Base-by-base conservation (phyloP, 2,888 invertebrate genomes). In the Pachliopta kotzebuea region DNA sequence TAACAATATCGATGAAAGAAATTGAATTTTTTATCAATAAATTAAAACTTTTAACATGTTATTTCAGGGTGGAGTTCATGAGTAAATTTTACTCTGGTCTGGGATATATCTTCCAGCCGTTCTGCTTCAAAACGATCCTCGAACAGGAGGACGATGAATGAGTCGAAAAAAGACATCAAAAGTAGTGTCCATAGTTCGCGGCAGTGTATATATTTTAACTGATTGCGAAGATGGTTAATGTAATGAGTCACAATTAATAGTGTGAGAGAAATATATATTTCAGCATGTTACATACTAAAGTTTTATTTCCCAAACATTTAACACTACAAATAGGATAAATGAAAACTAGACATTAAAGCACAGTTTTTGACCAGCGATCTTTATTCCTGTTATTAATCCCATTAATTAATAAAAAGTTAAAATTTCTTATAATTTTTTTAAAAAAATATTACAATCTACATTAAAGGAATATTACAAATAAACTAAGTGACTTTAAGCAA, bases 11-110 rank as follows among this genome's bases (percentile, higher is more conserved):
- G 4, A n/a, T 18, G 18, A 18, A 6, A 6, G n/a, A 45, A n/a
- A 1, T n/a, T n/a, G n/a, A n/a, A n/a, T n/a, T n/a, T 45, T 45
- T 45, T n/a, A 26, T 6, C 6, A 6, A 26, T 26, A n/a, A 18
- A 7, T 4, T 11, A 18, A 18, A n/a, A 45, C 1, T 1, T 6
- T n/a, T 45, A 45, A 37, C 11, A 24, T 57, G n/a, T 67, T 14
- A 64, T 78, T 79, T 62, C 78, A 97, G 97, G 97, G 98, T 98
- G 77, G 98, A 98, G 87, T 99, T 99, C 92, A 98, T 99, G 94
- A 98, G 97, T 88, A 98, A 98, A 87, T 98, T 98, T 91, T 98
- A 97, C 84, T 84, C 93, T 23, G 98, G 98, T 67, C 90, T 94
- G 71, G 98, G 98, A 11, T 95, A 96, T 85, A 88, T 94, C 68